These are phyloP conservation scores for Cepaea nemoralis DNA, from an alignment of 1,140 invertebrate genomes.

Conservation along the genomic window DNA sequence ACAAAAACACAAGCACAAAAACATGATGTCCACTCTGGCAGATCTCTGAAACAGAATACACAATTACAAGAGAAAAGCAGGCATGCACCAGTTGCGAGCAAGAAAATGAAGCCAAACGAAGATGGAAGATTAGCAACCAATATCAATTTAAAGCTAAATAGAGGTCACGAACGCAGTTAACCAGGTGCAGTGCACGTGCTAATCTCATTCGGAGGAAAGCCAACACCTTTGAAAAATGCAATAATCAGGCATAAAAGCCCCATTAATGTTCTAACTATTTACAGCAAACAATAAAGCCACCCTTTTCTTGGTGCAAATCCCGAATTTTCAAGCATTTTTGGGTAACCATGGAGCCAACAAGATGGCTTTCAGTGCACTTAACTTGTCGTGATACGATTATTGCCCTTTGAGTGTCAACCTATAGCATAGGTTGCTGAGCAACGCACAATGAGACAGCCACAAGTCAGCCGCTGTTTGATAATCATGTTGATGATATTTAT, in stretches of 20 bases:
- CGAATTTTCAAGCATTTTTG: neutral
- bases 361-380: constrained; percentile 10
- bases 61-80: neutral
- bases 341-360: neutral
- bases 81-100: neutral
- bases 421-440: neutral
- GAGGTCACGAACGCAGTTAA: constrained; percentile 9
- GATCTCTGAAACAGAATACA: neutral
- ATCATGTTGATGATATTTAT: no score
- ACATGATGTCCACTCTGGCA: constrained; percentile 1
- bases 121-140: neutral
- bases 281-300: constrained; percentile 8
- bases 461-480: no score
- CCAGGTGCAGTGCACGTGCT: constrained; percentile 8
- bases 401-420: constrained; percentile 10
- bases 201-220: neutral
- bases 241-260: neutral
- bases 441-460: neutral
- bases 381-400: constrained; percentile 9
- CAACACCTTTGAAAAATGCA: neutral
- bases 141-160: constrained; percentile 1
- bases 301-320: neutral
- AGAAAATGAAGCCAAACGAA: neutral
- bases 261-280: constrained; percentile 16
- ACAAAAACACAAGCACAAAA: no score